Base-by-base conservation (phyloP, 2,888 invertebrate genomes). In the Nephrotoma flavescens region DNA sequence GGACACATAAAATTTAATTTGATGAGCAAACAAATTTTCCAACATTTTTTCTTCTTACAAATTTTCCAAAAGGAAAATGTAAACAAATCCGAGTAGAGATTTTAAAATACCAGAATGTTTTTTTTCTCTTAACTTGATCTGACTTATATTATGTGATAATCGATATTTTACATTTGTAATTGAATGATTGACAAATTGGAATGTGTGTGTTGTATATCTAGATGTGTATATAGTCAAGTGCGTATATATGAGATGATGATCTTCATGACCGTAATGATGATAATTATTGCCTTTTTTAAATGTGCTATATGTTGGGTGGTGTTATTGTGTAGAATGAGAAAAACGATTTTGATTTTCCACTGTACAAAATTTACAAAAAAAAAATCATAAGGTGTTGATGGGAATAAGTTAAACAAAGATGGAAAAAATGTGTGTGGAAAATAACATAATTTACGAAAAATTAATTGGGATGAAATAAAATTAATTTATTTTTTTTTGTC, bases 121-220 rank as follows among this genome's bases (percentile, higher is more conserved):
- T 52, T n/a, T 71, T 71, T 71, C 31, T 71, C 71, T 71, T 31
- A 84, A 84, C 15, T 84, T 84, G 15, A 6, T 84, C 15, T 84
- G 84, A 84, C 84, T 84, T 84, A 84, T 42, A 84, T 71, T 84
- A 84, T 84, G 84, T 84, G 84, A 84, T 84, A 84, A 84, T 84
- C 84, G 84, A 84, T 15, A 84, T 84, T 84, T 84, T 84, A 84
- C 84, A 84, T 84, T 84, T 84, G 84, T 84, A 84, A 84, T 42
- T 84, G 84, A 84, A 41, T 84, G 84, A 84, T 84, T 84, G 84
- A 84, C 84, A 84, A 84, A 84, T 84, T 42, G 42, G 84, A 84
- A 84, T 42, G 42, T 42, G 41, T 84, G 42, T 19, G 71, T 12
- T 71, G 15, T 71, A 31, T 71, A 4, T 71, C 31, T 31, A 71